A percentile compares a stretch with the other conserved stretches of the same genome.
Evolutionary conservation across 2,113 vertebrate genomes (phyloP).

Genomic region (Gymnobelideus leadbeateri): DNA sequence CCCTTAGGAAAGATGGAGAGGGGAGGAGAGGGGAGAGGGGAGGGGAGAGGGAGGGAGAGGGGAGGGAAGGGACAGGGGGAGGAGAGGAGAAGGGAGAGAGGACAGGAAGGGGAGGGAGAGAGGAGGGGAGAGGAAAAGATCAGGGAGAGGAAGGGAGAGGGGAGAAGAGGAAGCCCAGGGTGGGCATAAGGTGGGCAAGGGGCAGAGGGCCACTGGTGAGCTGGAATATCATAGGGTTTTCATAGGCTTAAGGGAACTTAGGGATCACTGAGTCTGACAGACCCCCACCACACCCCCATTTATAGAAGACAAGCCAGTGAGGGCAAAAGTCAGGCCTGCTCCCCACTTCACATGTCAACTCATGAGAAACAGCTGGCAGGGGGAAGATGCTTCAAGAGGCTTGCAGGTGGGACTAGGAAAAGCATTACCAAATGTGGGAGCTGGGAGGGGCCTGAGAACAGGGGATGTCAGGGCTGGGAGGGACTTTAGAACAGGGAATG

Average conservation of each 20-base stretch:
- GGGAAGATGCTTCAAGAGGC: background rate
- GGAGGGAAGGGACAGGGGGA: background rate
- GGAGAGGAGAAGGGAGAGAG: background rate
- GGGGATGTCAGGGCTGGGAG: background rate
- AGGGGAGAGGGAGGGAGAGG: background rate
- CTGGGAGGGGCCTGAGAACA: too few species aligned
- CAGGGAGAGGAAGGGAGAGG: too few species aligned
- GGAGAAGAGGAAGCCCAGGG: constrained; percentile 1
- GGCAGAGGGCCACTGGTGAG: fast-evolving
- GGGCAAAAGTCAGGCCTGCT: background rate
- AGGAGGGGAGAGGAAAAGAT: too few species aligned
- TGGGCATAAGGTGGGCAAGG: background rate
- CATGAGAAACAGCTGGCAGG: too few species aligned
- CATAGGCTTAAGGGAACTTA: too few species aligned
- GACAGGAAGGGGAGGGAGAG: background rate
- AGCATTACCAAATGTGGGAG: too few species aligned
- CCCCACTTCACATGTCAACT: background rate
- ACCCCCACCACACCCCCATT: too few species aligned
- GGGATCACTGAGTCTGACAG: too few species aligned
- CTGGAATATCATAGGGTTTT: background rate
- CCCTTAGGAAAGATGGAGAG: too few species aligned
- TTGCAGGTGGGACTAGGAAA: too few species aligned
- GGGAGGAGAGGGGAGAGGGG: background rate
- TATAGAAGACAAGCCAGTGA: too few species aligned
- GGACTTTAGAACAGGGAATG: too few species aligned